Evolutionary conservation across 2,797 vertebrate species (phyloP).

Genomic region (Galagoides demidoff): DNA sequence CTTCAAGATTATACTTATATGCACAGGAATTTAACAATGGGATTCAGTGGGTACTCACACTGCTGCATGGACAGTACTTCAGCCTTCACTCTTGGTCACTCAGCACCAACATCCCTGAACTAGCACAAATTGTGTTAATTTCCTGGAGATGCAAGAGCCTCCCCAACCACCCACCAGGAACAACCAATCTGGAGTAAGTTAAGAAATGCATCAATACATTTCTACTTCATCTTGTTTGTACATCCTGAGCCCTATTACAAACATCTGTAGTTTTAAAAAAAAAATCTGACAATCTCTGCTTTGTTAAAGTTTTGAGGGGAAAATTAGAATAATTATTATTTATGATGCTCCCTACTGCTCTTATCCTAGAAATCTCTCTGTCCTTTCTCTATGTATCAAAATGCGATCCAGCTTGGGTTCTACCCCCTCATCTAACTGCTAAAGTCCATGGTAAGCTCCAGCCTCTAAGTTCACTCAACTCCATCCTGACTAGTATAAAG

Average conservation of each 20-base stretch:
- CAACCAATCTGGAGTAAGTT: neutral
- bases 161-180: neutral
- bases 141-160: neutral
- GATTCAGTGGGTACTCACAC: neutral
- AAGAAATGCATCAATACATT: neutral
- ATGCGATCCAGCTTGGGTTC: neutral
- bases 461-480: neutral
- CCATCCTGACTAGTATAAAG: neutral
- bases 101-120: neutral
- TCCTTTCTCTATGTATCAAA: neutral
- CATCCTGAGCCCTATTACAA: neutral
- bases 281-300: neutral
- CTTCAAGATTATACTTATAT: neutral
- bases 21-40: neutral
- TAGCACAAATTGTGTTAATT: neutral
- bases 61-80: neutral
- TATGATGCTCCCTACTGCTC: neutral
- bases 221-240: neutral
- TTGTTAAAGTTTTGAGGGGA: constrained; percentile 14
- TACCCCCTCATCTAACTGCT: neutral
- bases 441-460: neutral
- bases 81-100: neutral
- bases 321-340: neutral
- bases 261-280: constrained; percentile 19
- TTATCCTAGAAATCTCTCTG: neutral